phyloP scores from a whole-genome alignment of 1,140 invertebrate species.

The Cotesia glomerata region DNA sequence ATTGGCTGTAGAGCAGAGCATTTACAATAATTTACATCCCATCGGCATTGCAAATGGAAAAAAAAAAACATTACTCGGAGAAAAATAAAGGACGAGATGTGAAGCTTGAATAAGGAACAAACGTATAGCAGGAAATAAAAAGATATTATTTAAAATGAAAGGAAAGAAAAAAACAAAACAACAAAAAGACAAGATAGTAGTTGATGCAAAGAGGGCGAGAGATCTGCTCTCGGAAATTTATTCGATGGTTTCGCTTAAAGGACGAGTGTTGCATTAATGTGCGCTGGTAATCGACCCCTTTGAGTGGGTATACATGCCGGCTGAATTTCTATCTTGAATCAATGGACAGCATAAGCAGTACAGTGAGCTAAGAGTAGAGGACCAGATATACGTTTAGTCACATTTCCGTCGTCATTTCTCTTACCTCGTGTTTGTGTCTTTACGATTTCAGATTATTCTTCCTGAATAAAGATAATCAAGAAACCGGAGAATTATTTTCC shows the following conservation, averaged over 20 bases:
- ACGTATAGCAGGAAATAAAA: neutral
- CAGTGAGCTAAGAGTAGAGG: neutral
- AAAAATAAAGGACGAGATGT: neutral
- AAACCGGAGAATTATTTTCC: neutral
- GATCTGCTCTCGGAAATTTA: conserved; percentile 3
- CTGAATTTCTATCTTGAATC: neutral
- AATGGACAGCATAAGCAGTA: neutral
- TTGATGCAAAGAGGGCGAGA: no score
- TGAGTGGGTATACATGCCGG: neutral
- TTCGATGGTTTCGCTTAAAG: neutral
- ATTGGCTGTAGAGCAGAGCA: neutral
- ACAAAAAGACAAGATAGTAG: neutral
- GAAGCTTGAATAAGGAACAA: neutral
- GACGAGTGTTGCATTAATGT: conserved; percentile 12
- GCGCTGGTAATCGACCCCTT: conserved; percentile 5
- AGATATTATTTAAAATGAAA: neutral
- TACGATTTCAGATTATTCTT: no score
- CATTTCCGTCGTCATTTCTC: conserved; percentile 18
- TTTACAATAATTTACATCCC: conserved; percentile 20
- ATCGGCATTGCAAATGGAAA: conserved; percentile 21
- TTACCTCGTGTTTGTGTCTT: neutral
- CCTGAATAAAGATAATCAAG: neutral
- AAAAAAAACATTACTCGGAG: neutral
- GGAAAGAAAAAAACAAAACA: no score
- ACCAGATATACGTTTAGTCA: conserved; percentile 12